These are phyloP conservation scores for Emydura subglobosa DNA, from an alignment of 2,113 vertebrate genomes.

Conservation along the genomic window DNA sequence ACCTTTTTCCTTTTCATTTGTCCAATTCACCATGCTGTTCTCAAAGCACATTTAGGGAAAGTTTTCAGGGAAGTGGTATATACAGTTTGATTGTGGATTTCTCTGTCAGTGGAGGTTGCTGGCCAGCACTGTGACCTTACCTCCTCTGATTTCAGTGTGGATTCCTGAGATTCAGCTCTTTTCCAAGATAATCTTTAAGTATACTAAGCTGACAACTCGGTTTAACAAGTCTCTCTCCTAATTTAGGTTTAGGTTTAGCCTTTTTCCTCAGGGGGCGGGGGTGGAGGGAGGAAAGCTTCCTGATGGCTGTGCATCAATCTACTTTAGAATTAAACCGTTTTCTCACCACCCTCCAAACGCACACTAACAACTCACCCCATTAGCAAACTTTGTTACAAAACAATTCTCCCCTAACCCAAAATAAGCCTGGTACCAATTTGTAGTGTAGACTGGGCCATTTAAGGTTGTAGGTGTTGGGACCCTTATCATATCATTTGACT, in stretches of 20 bases:
- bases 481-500: too few species aligned
- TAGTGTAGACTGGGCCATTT: not conserved
- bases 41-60: not conserved
- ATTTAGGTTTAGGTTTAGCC: not conserved
- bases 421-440: not conserved
- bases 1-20: fast-evolving
- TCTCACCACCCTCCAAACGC: not conserved
- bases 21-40: not conserved
- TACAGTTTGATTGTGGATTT: not conserved
- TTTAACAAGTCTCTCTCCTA: not conserved
- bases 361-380: not conserved
- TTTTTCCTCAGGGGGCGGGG: not conserved
- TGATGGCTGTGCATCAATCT: not conserved
- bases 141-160: not conserved
- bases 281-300: not conserved
- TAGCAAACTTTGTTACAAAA: not conserved
- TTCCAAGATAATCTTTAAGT: not conserved
- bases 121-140: not conserved
- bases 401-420: not conserved
- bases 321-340: not conserved
- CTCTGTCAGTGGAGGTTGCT: not conserved
- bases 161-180: not conserved
- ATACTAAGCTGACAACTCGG: not conserved
- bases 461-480: not conserved
- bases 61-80: not conserved